A percentile compares a stretch with the other conserved stretches of the same genome.
These are phyloP conservation scores for Drosophila lini DNA, from an alignment of 1,140 invertebrate genomes.

Conservation along the genomic window DNA sequence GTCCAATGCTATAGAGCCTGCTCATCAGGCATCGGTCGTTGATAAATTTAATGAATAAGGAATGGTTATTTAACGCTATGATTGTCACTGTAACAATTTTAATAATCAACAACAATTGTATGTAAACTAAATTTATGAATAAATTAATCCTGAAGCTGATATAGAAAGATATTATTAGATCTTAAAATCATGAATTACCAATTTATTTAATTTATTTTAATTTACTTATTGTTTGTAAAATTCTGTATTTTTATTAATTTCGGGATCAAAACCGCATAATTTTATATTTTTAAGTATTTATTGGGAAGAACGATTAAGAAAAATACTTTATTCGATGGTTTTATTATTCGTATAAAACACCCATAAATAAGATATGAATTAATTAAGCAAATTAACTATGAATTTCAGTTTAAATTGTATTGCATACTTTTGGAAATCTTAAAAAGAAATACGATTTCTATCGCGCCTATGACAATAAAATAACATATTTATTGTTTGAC, in stretches of 20 bases:
- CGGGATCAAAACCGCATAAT: not conserved
- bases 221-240: not conserved
- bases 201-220: not conserved
- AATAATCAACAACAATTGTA: no score
- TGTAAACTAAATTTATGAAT: no score
- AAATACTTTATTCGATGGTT: not conserved
- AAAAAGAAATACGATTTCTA: not conserved
- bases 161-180: no score
- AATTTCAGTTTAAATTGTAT: not conserved
- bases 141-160: not conserved
- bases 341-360: not conserved
- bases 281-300: not conserved
- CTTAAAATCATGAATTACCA: no score
- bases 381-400: not conserved
- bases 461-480: not conserved
- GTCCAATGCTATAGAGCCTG: not conserved
- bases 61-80: not conserved
- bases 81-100: not conserved
- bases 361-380: not conserved
- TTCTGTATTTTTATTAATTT: not conserved
- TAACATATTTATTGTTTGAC: not conserved
- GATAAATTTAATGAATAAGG: not conserved
- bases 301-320: not conserved
- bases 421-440: not conserved
- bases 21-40: not conserved